Evolutionary conservation across 2,797 vertebrate species (phyloP), one percentile per base, ranked within the genome.

Genomic region (Potorous gilbertii): DNA sequence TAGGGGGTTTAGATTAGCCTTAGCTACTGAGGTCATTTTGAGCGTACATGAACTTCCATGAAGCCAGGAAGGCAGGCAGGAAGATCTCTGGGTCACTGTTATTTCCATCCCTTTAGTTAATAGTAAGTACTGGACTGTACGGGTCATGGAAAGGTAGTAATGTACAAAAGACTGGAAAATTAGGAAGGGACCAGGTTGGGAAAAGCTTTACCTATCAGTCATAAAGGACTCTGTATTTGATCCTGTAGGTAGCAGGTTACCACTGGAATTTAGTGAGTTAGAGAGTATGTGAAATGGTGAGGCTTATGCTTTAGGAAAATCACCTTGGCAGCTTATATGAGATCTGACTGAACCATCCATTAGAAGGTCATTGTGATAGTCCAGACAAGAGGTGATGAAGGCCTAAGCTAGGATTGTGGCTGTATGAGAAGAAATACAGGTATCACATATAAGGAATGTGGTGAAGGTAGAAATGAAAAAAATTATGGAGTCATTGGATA

Each of bases 1-100:
- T 87, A 93, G 87, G 92, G 92, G 93, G 50, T 92, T n/a, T 1
- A 11, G 12, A n/a, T 96, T 56, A 94, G 56, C 90, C 50, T 97
- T 27, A 81, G n/a, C n/a, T 66, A 66, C 12, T 74, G 40, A 54
- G 55, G 13, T 74, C 90, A 5, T 56, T 52, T 94, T 93, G 74
- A 57, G 90, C 55, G 3, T 34, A 27, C 29, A 46, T 50, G 50
- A 50, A 54, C 27, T 21, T 29, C 34, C 3, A 1, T 57, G n/a
- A 46, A 93, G 28, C 54, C 5, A 11, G 40, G 31, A n/a, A 74
- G 55, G 34, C 40, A 11, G 90, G 40, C 10, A 91, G 28, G 56
- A 57, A 57, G 90, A 95, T 54, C 92, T 74, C 55, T 24, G 16
- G 74, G 52, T 57, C 55, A 57, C 24, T 94, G 40, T 94, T 94